Percentiles rank a stretch among this genome's conserved stretches.
Conservation (phyloP, 2,113 vertebrate genomes). For the Bubo bubo region DNA sequence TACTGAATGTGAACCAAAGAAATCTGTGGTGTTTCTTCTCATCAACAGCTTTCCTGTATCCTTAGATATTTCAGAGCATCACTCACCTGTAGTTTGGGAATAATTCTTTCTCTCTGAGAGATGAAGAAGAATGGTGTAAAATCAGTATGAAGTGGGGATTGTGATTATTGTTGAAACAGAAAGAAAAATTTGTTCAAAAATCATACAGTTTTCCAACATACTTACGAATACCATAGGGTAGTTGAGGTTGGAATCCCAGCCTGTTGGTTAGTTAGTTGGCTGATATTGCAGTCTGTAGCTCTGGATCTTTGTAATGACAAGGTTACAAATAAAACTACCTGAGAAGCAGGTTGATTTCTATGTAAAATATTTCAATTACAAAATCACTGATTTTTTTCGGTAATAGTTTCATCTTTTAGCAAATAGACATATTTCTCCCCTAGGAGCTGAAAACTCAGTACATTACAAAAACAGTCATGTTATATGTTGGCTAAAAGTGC, state of each 20-base stretch:
- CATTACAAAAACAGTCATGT: neutral
- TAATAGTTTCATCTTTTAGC: neutral
- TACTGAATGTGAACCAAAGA: neutral
- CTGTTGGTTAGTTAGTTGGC: neutral
- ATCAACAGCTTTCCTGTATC: neutral
- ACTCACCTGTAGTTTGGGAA: neutral
- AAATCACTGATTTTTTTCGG: neutral
- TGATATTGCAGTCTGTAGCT: neutral
- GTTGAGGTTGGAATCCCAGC: neutral
- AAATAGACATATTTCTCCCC: neutral
- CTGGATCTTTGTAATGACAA: neutral
- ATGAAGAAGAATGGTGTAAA: neutral
- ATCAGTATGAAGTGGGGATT: neutral
- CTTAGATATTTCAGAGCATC: neutral
- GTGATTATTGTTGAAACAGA: neutral
- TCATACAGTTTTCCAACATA: neutral
- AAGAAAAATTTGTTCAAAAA: neutral
- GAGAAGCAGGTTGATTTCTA: neutral
- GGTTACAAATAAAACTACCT: neutral
- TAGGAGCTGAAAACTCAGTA: neutral
- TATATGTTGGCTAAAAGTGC: slow-evolving; percentile 21
- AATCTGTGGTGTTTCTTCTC: neutral
- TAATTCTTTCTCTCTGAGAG: neutral
- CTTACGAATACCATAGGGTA: neutral
- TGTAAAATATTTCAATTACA: neutral